phyloP scores from a whole-genome alignment of 2,888 invertebrate genomes.

The Sminthurides aquaticus region DNA sequence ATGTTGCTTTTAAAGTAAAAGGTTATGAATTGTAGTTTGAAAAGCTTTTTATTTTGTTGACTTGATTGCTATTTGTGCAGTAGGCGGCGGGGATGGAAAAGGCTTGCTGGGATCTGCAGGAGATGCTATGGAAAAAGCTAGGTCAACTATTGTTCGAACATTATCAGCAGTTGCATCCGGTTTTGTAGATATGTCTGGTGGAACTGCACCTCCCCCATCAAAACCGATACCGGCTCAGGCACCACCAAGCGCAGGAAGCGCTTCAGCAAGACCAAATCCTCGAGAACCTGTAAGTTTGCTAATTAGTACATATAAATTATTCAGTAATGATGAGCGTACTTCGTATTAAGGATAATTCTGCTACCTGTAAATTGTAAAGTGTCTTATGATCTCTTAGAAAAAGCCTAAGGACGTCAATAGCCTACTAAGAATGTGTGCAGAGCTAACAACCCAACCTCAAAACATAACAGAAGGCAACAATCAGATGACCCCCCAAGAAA shows the following conservation, averaged over 20 bases:
- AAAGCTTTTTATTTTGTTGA: neutral
- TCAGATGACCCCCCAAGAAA: neutral
- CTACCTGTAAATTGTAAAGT: too few species aligned
- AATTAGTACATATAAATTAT: too few species aligned
- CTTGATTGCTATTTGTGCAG: neutral
- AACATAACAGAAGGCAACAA: neutral
- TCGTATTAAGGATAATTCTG: too few species aligned
- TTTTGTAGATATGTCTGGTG: constrained; percentile 10
- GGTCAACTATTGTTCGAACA: constrained; percentile 15
- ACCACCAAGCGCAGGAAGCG: neutral
- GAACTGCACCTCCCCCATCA: constrained; percentile 1
- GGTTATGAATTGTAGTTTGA: neutral
- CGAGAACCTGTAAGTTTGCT: too few species aligned
- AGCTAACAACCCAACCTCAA: constrained; percentile 4
- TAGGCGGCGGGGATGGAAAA: neutral
- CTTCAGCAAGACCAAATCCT: constrained; percentile 9
- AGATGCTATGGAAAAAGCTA: constrained; percentile 13
- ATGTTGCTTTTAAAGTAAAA: neutral
- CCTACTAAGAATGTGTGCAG: constrained; percentile 12
- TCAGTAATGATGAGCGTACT: too few species aligned
- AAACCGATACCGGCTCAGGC: constrained; percentile 14
- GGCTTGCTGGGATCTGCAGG: constrained; percentile 11
- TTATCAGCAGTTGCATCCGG: constrained; percentile 16
- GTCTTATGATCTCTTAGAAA: too few species aligned
- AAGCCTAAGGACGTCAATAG: constrained; percentile 11